Percentiles rank a stretch among this genome's conserved stretches.
Evolutionary conservation across 1,140 invertebrate species (phyloP).

Genomic region (Maconellicoccus hirsutus): DNA sequence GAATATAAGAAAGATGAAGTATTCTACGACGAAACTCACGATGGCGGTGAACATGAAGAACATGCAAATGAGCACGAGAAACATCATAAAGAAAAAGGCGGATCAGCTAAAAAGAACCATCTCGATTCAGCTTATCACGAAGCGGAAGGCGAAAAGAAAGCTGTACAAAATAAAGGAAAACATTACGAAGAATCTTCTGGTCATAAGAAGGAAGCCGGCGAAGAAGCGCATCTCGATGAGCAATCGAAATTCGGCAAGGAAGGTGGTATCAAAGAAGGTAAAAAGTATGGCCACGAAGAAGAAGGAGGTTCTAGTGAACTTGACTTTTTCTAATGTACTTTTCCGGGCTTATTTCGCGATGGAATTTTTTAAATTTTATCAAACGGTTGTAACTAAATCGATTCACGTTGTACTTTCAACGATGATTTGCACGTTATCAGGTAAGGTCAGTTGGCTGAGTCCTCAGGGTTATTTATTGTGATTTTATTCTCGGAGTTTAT

Average conservation of each 20-base stretch:
- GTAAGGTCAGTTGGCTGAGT: too few species aligned
- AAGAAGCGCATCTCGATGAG: constrained; percentile 28
- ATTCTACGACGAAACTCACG: constrained; percentile 50
- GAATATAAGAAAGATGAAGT: constrained; percentile 51
- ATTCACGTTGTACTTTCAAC: too few species aligned
- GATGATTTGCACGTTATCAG: too few species aligned
- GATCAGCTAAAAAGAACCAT: constrained; percentile 29
- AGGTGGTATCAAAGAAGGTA: constrained; percentile 29
- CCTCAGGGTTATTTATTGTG: too few species aligned
- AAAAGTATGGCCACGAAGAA: constrained; percentile 29
- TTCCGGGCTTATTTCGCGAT: too few species aligned
- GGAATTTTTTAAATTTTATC: too few species aligned
- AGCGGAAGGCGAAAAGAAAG: constrained; percentile 27
- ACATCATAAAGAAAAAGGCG: constrained; percentile 30
- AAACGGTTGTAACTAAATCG: too few species aligned
- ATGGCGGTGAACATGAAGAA: constrained; percentile 44
- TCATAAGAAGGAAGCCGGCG: constrained; percentile 28
- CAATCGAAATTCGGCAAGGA: constrained; percentile 29
- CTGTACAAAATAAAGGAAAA: constrained; percentile 30
- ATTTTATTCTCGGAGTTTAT: too few species aligned
- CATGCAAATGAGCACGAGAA: constrained; percentile 34
- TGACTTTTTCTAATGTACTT: neutral
- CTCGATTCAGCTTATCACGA: constrained; percentile 30
- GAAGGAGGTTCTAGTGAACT: constrained; percentile 11
- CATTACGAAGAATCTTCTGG: constrained; percentile 30